Base-by-base conservation (phyloP, 2,113 vertebrate genomes). In the Rostratula benghalensis region DNA sequence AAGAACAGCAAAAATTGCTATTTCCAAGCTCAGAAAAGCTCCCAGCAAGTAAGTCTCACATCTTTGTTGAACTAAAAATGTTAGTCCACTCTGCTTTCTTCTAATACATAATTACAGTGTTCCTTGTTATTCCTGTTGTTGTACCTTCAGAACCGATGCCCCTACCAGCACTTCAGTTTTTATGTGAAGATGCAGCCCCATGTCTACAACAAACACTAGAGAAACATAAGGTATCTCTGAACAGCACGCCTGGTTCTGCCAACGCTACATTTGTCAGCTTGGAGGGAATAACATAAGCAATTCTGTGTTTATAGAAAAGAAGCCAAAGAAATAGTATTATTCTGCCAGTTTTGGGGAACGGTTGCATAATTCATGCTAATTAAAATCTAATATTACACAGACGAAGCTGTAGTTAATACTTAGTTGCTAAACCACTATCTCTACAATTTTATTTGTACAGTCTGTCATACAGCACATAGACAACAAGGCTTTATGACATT, bases 271-370 rank as follows among this genome's bases (percentile, higher is more conserved):
- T 31, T 96, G 63, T 74, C 79, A 45, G 24, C 89, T 87, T 89
- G 88, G 83, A 87, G 82, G 60, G 59, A 68, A 41, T 7, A 78
- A 56, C 28, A 41, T 30, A 78, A 91, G 82, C 60, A 83, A 57
- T 84, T 70, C 43, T 83, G 68, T 89, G 61, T 92, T 96, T 94
- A 83, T 54, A 95, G 92, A 91, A 96, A 70, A 89, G 50, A 46
- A 93, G 77, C 46, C 86, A 93, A 96, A 71, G 83, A 94, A 94
- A 97, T 41, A 91, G 39, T 31, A 63, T 53, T 81, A 68, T 69
- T 93, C 94, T 91, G 83, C 74, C 84, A 90, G 70, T 41, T 65
- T 65, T 15, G 78, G 87, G 75, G 85, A 93, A 60, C 57, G 93
- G 50, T n/a, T 73, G 59, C 37, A 87, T 90, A 94, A 90, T 89